Evolutionary conservation across 2,797 vertebrate species (phyloP), one percentile per base, ranked within the genome.

Genomic region (Salarias fasciatus): DNA sequence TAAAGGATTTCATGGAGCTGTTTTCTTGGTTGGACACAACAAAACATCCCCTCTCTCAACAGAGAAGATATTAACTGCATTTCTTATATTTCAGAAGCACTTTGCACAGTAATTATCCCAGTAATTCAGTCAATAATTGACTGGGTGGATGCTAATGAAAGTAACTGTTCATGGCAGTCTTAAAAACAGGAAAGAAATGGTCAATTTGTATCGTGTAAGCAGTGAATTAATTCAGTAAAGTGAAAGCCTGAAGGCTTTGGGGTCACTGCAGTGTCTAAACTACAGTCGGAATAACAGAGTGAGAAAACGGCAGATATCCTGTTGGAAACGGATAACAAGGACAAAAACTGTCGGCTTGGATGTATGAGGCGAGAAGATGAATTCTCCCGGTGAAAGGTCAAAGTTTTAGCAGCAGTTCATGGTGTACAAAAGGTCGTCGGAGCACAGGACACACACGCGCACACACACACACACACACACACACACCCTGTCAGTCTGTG

Each of bases 361-460:
- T 48, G 44, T 66, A 75, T 48, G 59, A 63, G 36, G 36, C 13
- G 28, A 24, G 38, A 54, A 55, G 76, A 71, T 71, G 36, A 59
- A 76, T 40, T 33, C 13, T 52, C 1, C 9, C 13, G 65, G 73
- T 76, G 51, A 6, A 14, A 69, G 72, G 80, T 83, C 68, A 63
- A 74, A 56, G 38, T 62, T 72, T 55, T 62, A 63, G 66, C 64
- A 66, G 66, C 56, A 58, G 48, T 33, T 72, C 70, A 79, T 55
- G 35, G 31, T 18, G 33, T 49, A 47, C 37, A 30, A 68, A 62
- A 75, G 80, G 72, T 78, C 67, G 58, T 5, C 35, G 11, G 36
- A 57, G 77, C 59, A 54, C 42, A 42, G 37, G 52, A 24, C 18
- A 24, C 18, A 38, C 18, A 49, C 10, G 28, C 45, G 44, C 46